A percentile compares a stretch with the other conserved stretches of the same genome.
Evolutionary conservation across 1,140 invertebrate genomes (phyloP).

Genomic region (Cyrtorhinus lividipennis): DNA sequence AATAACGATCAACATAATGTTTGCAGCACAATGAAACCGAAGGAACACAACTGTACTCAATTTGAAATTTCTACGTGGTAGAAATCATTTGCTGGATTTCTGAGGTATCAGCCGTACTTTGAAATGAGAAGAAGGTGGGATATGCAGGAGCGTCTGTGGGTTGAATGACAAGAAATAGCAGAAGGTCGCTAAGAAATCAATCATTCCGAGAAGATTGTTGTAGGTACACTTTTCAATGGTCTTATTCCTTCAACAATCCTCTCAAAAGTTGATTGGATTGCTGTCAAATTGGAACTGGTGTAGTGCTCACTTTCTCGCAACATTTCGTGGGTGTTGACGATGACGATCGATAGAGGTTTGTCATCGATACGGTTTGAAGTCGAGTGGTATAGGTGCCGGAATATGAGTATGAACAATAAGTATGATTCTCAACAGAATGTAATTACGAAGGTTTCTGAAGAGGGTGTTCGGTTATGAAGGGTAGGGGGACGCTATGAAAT

Average conservation of each 20-base stretch:
- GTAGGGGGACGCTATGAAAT: neutral
- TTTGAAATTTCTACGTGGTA: neutral
- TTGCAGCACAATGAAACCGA: neutral
- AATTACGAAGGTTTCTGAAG: neutral
- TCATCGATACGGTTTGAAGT: neutral
- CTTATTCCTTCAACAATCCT: neutral
- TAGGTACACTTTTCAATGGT: no score
- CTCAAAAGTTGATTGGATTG: neutral
- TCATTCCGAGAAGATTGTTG: no score
- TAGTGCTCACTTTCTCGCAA: neutral
- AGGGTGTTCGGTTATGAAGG: neutral
- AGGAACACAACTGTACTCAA: neutral
- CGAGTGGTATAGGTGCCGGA: neutral
- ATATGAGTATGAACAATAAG: no score
- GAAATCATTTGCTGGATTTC: neutral
- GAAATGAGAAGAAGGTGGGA: no score
- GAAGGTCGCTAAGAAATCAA: no score
- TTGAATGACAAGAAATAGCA: no score
- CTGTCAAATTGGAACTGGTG: neutral
- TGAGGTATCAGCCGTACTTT: no score
- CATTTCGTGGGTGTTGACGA: neutral
- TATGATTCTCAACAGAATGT: neutral
- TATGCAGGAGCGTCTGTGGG: no score
- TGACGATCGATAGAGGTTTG: neutral
- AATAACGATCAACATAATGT: neutral